Evolutionary conservation across 2,888 invertebrate genomes (phyloP), one percentile per base, ranked within the genome.

Genomic region (Cataglyphis altisquamis): DNA sequence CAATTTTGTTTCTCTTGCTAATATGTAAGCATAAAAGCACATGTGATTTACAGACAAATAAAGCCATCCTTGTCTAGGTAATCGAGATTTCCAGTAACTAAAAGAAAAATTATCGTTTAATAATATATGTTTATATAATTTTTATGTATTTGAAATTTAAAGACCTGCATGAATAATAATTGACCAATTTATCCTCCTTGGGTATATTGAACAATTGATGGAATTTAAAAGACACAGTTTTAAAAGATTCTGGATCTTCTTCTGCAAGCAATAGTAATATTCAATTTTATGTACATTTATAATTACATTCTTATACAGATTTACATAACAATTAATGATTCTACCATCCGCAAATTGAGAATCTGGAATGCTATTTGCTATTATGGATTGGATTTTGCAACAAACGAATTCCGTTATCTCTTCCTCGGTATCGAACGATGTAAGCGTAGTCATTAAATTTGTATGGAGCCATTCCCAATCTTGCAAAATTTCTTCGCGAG

Each of bases 61-160:
- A 94, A 99, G 96, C 97, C 98, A 98, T 48, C 99, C 99, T 95
- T 99, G 99, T n/a, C 98, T 96, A 0, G 99, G 99, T 90, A 99
- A 96, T 94, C 97, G 97, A 52, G 98, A 97, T 95, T 98, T 98
- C 97, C 98, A 98, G 93, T 98, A 99, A 93, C 99, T 99, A 94
- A 93, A 96, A 95, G 84, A 18, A 41, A 74, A 32, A 74, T 25
- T 55, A 70, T 5, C 32, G 15, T n/a, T 29, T 66, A 57, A 68
- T n/a, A 15, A 63, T 21, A 48, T 21, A 52, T 32, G n/a, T 21
- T 29, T 32, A 74, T 39, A 29, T 29, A 45, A 48, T 12, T 68
- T 45, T 67, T 39, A 92, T 96, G 6, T 57, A 82, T 63, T 82
- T 21, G 4, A 60, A 32, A 73, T 64, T 67, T 57, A 92, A 95